Evolutionary conservation across 2,113 vertebrate genomes (phyloP).

Genomic region (Nestor notabilis): DNA sequence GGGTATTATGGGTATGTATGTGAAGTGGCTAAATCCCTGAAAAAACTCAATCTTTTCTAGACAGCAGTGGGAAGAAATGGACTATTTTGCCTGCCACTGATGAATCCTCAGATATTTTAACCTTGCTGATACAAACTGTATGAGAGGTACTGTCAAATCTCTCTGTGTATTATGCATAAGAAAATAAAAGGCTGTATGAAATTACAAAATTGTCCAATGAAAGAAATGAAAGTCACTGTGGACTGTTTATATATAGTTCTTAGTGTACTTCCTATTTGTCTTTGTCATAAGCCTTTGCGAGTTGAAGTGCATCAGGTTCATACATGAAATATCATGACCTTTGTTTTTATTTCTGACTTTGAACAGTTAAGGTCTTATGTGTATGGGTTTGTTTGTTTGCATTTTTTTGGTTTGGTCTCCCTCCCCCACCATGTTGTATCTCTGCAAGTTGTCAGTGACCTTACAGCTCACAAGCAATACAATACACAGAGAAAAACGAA

Average conservation of each 20-base stretch:
- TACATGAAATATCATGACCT: neutral
- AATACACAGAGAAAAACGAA: neutral
- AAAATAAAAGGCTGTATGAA: neutral
- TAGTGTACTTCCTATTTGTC: neutral
- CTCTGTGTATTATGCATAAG: neutral
- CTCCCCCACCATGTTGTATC: fast-evolving
- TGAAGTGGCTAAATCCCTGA: neutral
- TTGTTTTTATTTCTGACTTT: neutral
- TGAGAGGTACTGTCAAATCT: neutral
- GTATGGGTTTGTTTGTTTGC: fast-evolving
- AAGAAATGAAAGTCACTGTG: neutral
- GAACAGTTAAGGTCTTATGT: neutral
- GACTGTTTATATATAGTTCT: neutral
- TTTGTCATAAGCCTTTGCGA: neutral
- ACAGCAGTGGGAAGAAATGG: neutral
- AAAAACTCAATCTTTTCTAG: neutral
- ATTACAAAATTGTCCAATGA: neutral
- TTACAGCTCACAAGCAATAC: neutral
- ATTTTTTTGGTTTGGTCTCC: neutral
- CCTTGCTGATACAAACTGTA: neutral
- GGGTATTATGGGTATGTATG: neutral
- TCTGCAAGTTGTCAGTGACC: neutral
- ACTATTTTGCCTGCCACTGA: neutral
- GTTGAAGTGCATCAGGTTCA: neutral
- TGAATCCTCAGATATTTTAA: neutral